Evolutionary conservation across 2,888 invertebrate genomes (phyloP).

Genomic region (Hartigia nigra): DNA sequence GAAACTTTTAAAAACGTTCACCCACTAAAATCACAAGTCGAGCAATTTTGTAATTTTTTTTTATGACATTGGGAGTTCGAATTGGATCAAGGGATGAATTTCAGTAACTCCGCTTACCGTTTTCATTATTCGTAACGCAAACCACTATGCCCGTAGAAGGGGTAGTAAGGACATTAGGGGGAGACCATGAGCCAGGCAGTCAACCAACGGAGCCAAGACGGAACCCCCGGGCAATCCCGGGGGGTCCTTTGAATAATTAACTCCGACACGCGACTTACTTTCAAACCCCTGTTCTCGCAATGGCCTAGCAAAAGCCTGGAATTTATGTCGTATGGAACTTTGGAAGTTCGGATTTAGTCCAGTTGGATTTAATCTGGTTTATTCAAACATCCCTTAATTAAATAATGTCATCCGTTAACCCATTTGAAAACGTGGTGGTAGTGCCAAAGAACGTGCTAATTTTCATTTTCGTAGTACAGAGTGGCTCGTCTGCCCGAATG

Average conservation of each 20-base stretch:
- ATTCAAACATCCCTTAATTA: background rate
- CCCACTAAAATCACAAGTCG: no score
- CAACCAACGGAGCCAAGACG: no score
- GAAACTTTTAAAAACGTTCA: no score
- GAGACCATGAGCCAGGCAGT: background rate
- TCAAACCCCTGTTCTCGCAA: no score
- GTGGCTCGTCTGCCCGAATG: background rate
- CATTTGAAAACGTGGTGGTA: background rate
- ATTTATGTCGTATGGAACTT: background rate
- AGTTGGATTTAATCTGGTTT: background rate
- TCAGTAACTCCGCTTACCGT: background rate
- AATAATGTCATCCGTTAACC: background rate
- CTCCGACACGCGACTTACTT: background rate
- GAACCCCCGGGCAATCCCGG: no score
- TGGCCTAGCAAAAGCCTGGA: background rate
- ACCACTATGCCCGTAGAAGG: no score
- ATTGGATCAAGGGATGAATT: background rate
- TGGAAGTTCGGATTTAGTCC: background rate
- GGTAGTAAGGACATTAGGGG: background rate
- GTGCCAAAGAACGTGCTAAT: background rate
- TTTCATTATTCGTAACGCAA: no score
- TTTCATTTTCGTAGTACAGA: background rate
- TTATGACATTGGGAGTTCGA: background rate
- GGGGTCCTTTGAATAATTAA: background rate
- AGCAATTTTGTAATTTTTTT: background rate